Conservation (phyloP, 1,140 invertebrate species). For the Papilio xuthus region DNA sequence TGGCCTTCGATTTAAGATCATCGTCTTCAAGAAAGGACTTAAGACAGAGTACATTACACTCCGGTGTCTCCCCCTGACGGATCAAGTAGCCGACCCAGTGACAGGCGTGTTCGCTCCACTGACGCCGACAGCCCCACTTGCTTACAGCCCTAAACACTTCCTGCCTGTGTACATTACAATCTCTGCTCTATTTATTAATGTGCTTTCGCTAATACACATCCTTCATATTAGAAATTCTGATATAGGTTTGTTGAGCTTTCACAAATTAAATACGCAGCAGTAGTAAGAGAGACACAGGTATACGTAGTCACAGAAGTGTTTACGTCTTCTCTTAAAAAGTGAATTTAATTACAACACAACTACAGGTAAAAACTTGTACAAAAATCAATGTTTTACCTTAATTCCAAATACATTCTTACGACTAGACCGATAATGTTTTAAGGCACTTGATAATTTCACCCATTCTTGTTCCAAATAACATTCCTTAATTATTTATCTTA, state of each 20-base stretch:
- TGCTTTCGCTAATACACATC: conserved; percentile 10
- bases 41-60: conserved; percentile 30
- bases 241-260: neutral
- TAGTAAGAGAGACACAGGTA: neutral
- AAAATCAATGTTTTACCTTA: neutral
- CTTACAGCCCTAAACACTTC: conserved; percentile 38
- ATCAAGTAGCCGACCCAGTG: conserved; percentile 28
- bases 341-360: no score
- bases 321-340: no score
- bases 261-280: neutral
- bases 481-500: conserved; percentile 4
- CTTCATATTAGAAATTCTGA: neutral
- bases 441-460: no score
- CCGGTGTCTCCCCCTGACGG: conserved; percentile 11
- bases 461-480: neutral
- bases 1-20: conserved; percentile 4
- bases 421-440: no score
- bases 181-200: conserved; percentile 3
- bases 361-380: neutral
- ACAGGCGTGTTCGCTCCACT: conserved; percentile 37
- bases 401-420: neutral
- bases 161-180: conserved; percentile 39
- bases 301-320: no score
- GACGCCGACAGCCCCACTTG: conserved; percentile 42
- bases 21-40: neutral